phyloP scores from a whole-genome alignment of 2,888 invertebrate genomes.

The Parnassius glacialis region DNA sequence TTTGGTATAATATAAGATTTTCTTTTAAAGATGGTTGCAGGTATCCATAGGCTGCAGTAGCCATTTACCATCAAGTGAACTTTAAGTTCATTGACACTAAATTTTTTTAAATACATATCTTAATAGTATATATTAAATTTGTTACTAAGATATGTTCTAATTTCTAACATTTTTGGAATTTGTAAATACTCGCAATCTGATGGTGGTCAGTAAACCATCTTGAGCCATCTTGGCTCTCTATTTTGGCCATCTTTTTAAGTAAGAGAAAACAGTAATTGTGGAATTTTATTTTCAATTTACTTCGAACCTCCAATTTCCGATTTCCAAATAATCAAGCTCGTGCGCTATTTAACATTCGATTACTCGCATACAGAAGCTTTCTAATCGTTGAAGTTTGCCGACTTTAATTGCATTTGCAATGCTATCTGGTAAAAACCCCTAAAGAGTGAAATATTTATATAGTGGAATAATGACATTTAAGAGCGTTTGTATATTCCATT shows the following conservation, averaged over 20 bases:
- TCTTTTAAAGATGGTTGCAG: too few relatives aligned
- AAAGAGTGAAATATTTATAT: constrained; percentile 11
- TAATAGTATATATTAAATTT: too few relatives aligned
- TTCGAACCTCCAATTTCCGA: constrained; percentile 69
- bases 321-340: constrained; percentile 58
- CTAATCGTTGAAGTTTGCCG: constrained; percentile 71
- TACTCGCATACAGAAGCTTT: constrained; percentile 72
- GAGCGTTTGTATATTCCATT: not conserved
- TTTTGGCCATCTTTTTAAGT: not conserved
- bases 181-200: too few relatives aligned
- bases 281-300: constrained; percentile 66
- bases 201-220: too few relatives aligned
- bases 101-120: too few relatives aligned
- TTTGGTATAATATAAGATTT: too few relatives aligned
- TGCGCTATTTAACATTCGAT: constrained; percentile 54
- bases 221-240: too few relatives aligned
- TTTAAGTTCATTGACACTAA: too few relatives aligned
- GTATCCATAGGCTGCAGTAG: too few relatives aligned
- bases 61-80: too few relatives aligned
- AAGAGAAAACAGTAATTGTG: constrained; percentile 34
- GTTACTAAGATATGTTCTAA: too few relatives aligned
- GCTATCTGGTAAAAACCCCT: constrained; percentile 38
- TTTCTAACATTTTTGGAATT: too few relatives aligned
- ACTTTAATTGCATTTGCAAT: constrained; percentile 76
- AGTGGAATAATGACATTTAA: not conserved